These are phyloP conservation scores for Isichthys henryi DNA, from an alignment of 2,113 vertebrate species.

Conservation along the genomic window DNA sequence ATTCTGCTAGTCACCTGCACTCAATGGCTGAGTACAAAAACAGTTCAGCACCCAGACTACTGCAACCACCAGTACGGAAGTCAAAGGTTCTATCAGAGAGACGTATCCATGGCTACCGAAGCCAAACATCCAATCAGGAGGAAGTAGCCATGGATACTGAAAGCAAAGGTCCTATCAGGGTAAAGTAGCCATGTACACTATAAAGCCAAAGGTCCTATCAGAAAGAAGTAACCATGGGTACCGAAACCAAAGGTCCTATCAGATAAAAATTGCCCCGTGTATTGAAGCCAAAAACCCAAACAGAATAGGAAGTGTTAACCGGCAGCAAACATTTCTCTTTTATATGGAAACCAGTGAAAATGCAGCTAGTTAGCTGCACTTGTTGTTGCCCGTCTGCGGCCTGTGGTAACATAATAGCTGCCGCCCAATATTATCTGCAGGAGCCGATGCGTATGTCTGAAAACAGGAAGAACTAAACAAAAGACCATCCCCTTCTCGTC, in stretches of 20 bases:
- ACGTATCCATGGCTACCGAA: background rate
- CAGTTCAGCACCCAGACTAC: background rate
- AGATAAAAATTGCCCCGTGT: too few species aligned
- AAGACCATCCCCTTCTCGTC: background rate
- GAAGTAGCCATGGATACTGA: background rate
- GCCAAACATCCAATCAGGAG: background rate
- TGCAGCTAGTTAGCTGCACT: background rate
- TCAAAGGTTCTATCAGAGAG: background rate
- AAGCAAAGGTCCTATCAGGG: background rate
- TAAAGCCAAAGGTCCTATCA: background rate
- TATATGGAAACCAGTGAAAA: background rate
- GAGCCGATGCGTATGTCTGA: background rate
- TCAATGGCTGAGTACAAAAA: background rate
- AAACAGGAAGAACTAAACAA: slow-evolving; percentile 9
- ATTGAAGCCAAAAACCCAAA: background rate
- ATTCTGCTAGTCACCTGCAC: background rate
- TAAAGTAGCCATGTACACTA: background rate
- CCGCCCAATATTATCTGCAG: background rate
- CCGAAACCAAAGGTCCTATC: background rate
- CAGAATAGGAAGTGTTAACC: background rate
- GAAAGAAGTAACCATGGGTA: background rate
- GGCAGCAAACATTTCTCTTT: background rate
- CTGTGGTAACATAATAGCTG: background rate
- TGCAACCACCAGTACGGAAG: background rate
- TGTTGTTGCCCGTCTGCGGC: background rate